phyloP scores from a whole-genome alignment of 2,888 invertebrate species.

The Cerceris rybyensis region DNA sequence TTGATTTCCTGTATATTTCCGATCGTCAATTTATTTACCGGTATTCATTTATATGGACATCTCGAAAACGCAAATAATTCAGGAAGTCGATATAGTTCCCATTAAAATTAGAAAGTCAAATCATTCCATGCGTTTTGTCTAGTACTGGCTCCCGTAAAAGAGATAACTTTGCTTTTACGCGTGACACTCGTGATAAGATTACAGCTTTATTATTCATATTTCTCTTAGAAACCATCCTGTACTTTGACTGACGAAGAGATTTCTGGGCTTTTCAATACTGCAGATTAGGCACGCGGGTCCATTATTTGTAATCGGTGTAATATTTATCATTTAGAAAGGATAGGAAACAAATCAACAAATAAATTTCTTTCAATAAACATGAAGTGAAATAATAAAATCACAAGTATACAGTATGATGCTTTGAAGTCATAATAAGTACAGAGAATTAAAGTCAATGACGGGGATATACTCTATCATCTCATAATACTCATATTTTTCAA shows the following conservation, averaged over 20 bases:
- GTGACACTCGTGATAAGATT: slow-evolving; percentile 28
- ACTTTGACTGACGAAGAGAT: no score
- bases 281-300: not conserved
- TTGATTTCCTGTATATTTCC: not conserved
- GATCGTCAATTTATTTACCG: slow-evolving; percentile 4
- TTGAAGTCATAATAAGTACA: no score
- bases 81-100: slow-evolving; percentile 12
- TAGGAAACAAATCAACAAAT: no score
- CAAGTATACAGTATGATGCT: no score
- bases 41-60: not conserved
- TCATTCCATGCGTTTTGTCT: slow-evolving; percentile 8
- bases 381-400: no score
- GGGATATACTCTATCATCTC: no score
- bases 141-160: not conserved
- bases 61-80: slow-evolving; percentile 13
- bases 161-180: slow-evolving; percentile 19
- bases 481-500: no score
- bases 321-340: no score
- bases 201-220: slow-evolving; percentile 33
- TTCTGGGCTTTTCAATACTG: not conserved
- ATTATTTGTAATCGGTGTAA: not conserved
- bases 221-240: slow-evolving; percentile 9
- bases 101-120: slow-evolving; percentile 41
- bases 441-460: no score
- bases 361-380: no score